These are phyloP conservation scores for Thyatira batis DNA, from an alignment of 2,888 invertebrate species.

Conservation along the genomic window DNA sequence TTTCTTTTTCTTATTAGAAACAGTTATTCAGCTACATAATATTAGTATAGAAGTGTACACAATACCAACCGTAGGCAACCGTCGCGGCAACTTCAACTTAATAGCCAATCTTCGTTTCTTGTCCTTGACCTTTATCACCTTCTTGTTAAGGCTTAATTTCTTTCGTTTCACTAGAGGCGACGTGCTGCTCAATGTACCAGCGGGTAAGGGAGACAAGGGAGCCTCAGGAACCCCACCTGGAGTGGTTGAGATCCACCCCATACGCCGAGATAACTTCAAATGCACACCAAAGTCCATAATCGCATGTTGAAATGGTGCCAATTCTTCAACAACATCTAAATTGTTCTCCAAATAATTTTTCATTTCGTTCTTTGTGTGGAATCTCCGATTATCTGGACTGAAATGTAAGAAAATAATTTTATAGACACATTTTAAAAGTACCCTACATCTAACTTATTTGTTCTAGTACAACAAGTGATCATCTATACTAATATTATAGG, in stretches of 20 bases:
- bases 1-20: too few relatives aligned
- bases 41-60: too few relatives aligned
- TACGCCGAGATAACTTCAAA: conserved; percentile 65
- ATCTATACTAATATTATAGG: too few relatives aligned
- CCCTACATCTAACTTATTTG: too few relatives aligned
- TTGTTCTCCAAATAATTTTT: conserved; percentile 55
- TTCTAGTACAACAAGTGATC: too few relatives aligned
- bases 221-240: conserved; percentile 41
- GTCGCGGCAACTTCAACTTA: conserved; percentile 28
- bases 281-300: conserved; percentile 74
- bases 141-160: conserved; percentile 44
- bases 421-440: too few relatives aligned
- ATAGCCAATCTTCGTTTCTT: conserved; percentile 28
- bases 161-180: conserved; percentile 57
- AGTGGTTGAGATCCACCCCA: conserved; percentile 66
- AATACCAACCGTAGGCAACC: background rate
- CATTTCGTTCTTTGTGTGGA: conserved; percentile 75
- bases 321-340: conserved; percentile 22
- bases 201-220: conserved; percentile 35
- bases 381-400: conserved; percentile 66
- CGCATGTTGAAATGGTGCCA: conserved; percentile 50
- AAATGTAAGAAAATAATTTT: background rate
- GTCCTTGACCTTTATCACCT: conserved; percentile 27
- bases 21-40: too few relatives aligned
- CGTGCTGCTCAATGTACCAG: conserved; percentile 33